Evolutionary conservation across 2,113 vertebrate genomes (phyloP), one percentile per base, ranked within the genome.

Genomic region (Macheiramphus alcinus): DNA sequence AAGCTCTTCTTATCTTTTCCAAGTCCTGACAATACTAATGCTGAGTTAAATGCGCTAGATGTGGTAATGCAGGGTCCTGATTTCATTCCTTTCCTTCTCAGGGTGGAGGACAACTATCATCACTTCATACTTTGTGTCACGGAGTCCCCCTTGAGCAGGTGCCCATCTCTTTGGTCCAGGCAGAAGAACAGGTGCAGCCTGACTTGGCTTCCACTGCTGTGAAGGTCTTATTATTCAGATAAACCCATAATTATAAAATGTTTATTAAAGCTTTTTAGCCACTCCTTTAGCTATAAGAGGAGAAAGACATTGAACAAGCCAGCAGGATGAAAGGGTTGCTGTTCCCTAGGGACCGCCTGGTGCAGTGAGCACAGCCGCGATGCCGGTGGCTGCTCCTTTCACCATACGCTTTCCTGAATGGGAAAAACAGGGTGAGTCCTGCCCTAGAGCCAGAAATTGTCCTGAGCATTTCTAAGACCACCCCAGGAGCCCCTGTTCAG

Each of bases 341-440:
- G 6, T 19, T 92, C 43, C 23, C 36, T 26, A 25, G n/a, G 42
- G 61, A 34, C 16, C 2, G 0, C 42, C 21, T 56, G 29, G 16
- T 19, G 12, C 32, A n/a, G 58, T 8, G 43, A 75, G 25, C 43
- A 84, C 48, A 56, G 65, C 38, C 0, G 0, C 1, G 4, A 58
- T 1, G 31, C 18, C 3, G 6, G 9, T 20, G 70, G 43, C 63
- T 74, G 42, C 21, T 67, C 19, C 63, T 79, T 91, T 62, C 34
- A 11, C 20, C 13, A 1, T 15, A 2, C 0, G 0, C 11, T 50
- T 48, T 87, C 7, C 61, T 48, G 20, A 25, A 10, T 13, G 34
- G 18, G 21, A 31, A 38, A 16, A 76, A 10, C 9, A 27, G 40
- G 20, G 3, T 12, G 13, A 56, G 61, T 27, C 40, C 56, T 85